Evolutionary conservation across 1,140 invertebrate genomes (phyloP).

Genomic region (Drosophila burlai): DNA sequence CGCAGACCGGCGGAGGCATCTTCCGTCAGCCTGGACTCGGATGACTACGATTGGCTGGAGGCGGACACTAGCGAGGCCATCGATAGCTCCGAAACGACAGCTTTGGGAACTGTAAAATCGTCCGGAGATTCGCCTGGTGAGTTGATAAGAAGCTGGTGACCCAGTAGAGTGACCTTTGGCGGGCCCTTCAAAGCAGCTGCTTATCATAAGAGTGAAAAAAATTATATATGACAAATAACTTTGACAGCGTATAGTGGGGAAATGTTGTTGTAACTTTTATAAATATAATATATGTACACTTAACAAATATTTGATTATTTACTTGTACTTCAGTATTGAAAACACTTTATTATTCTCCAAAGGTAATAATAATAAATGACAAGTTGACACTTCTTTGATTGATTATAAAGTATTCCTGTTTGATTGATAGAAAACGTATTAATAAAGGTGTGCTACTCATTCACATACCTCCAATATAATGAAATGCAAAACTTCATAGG

Average conservation of each 20-base stretch:
- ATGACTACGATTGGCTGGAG: conserved; percentile 65
- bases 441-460: neutral
- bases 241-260: neutral
- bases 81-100: conserved; percentile 25
- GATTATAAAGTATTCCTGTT: neutral
- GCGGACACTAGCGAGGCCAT: conserved; percentile 45
- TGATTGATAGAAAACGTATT: neutral
- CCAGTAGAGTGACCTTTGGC: conserved; percentile 29
- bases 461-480: neutral
- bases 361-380: neutral
- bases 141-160: conserved; percentile 43
- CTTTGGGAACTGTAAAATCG: conserved; percentile 29
- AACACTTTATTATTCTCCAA: neutral
- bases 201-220: conserved; percentile 24
- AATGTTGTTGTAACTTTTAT: no score
- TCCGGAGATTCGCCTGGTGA: conserved; percentile 57
- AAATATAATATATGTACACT: neutral
- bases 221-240: conserved; percentile 8
- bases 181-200: conserved; percentile 41
- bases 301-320: neutral
- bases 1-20: conserved; percentile 16
- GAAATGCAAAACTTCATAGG: neutral
- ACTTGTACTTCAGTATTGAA: neutral
- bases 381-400: neutral
- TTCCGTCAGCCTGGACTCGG: conserved; percentile 23